Evolutionary conservation across 2,797 vertebrate genomes (phyloP).

Genomic region (Pagetopsis macropterus): DNA sequence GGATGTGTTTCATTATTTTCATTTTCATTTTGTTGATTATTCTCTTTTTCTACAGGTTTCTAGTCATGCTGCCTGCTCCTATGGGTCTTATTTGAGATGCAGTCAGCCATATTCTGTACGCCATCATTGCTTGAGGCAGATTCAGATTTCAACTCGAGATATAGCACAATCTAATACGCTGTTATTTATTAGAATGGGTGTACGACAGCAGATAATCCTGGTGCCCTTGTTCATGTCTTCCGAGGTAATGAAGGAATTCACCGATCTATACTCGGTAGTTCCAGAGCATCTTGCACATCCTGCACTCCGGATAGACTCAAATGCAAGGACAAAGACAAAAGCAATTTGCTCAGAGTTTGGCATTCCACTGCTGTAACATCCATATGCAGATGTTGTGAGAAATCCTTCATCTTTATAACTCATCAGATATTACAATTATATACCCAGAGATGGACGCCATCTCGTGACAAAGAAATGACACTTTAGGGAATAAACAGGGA

Average conservation of each 20-base stretch:
- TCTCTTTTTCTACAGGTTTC: conserved; percentile 23
- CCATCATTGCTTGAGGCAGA: conserved; percentile 67
- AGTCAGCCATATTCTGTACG: conserved; percentile 53
- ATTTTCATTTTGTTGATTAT: conserved; percentile 31
- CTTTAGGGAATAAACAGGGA: conserved; percentile 50
- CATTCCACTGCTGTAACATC: conserved; percentile 37
- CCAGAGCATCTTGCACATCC: conserved; percentile 39
- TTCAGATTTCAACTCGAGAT: conserved; percentile 66
- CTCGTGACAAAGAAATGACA: conserved; percentile 54
- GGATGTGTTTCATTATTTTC: conserved; percentile 39
- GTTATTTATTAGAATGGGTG: conserved; percentile 80
- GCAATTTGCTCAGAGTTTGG: conserved; percentile 50
- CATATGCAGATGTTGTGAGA: conserved; percentile 48
- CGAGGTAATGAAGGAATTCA: conserved; percentile 78
- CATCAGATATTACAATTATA: conserved; percentile 42
- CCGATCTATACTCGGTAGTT: conserved; percentile 59
- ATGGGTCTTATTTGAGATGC: conserved; percentile 44
- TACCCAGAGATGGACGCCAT: conserved; percentile 23
- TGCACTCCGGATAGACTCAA: conserved; percentile 40
- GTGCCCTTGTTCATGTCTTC: conserved; percentile 78
- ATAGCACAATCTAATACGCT: conserved; percentile 72
- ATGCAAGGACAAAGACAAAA: conserved; percentile 55
- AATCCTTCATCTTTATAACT: conserved; percentile 43
- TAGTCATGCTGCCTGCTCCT: conserved; percentile 28
- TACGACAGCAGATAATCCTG: conserved; percentile 74